Evolutionary conservation across 2,797 vertebrate genomes (phyloP).

Genomic region (Gorsachius magnificus): DNA sequence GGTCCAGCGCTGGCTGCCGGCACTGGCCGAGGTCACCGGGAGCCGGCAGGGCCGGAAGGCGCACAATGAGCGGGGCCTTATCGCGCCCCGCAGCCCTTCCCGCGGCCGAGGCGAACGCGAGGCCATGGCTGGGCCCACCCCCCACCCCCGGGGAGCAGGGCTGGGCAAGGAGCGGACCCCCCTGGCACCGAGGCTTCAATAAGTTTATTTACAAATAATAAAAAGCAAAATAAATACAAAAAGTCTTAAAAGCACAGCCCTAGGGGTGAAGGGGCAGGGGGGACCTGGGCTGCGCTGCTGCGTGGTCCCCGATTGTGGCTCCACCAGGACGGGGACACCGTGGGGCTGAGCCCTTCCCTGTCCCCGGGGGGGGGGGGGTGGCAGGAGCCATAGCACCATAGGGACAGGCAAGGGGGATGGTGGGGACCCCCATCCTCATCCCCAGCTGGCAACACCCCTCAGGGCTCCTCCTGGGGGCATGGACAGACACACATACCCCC

Average conservation of each 20-base stretch:
- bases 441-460: background rate
- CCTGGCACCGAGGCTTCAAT: background rate
- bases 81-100: slow-evolving; percentile 58
- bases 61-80: slow-evolving; percentile 68
- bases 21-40: background rate
- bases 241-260: slow-evolving; percentile 3
- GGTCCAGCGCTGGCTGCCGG: background rate
- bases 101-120: background rate
- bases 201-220: slow-evolving; percentile 75
- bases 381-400: slow-evolving; percentile 35
- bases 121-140: background rate
- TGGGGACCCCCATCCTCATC: background rate
- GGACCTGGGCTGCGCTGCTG: background rate
- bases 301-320: background rate
- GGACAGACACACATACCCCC: too few species aligned
- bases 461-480: background rate
- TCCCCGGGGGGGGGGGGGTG: background rate
- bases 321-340: background rate
- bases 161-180: background rate
- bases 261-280: too few species aligned
- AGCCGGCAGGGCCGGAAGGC: slow-evolving; percentile 64
- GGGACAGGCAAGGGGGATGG: background rate
- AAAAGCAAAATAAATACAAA: slow-evolving; percentile 79
- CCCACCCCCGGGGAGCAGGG: too few species aligned
- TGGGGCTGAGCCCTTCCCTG: background rate